Conservation (phyloP, 30 jellyfish, hydroid and myxozoan species). For the Aurelia sp. region DNA sequence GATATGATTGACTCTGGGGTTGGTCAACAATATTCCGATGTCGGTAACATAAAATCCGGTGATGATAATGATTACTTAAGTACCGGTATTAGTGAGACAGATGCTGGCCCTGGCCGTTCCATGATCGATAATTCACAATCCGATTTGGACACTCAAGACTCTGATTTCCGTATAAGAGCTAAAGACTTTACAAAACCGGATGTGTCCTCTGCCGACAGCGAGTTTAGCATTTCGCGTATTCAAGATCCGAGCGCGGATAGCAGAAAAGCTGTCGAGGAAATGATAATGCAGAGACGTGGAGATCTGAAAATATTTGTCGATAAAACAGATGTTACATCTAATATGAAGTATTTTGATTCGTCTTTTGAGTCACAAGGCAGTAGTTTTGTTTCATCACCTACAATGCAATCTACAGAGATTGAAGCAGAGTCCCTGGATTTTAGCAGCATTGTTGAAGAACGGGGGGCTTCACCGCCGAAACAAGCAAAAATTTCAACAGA, state of each 20-base stretch:
- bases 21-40: too few species aligned
- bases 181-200: slow-evolving; percentile 1
- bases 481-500: slow-evolving; percentile 43
- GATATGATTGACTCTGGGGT: too few species aligned
- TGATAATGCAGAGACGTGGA: slow-evolving; percentile 10
- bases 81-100: too few species aligned
- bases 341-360: slow-evolving; percentile 33
- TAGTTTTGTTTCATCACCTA: slow-evolving; percentile 20
- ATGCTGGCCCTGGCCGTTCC: too few species aligned
- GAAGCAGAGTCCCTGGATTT: slow-evolving; percentile 4
- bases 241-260: slow-evolving; percentile 6
- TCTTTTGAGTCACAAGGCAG: slow-evolving; percentile 60
- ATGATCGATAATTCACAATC: too few species aligned
- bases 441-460: slow-evolving; percentile 9
- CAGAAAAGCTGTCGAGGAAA: slow-evolving; percentile 33
- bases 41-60: too few species aligned
- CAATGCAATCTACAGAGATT: slow-evolving; percentile 2
- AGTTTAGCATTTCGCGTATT: not conserved
- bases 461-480: slow-evolving; percentile 57
- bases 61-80: too few species aligned
- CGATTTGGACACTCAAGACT: slow-evolving; percentile 23
- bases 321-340: slow-evolving; percentile 17
- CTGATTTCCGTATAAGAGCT: not conserved
- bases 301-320: slow-evolving; percentile 37
- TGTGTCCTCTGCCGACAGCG: not conserved